These are phyloP conservation scores for Chromoteleia sp. DNA, from an alignment of 2,888 invertebrate species.

Conservation along the genomic window DNA sequence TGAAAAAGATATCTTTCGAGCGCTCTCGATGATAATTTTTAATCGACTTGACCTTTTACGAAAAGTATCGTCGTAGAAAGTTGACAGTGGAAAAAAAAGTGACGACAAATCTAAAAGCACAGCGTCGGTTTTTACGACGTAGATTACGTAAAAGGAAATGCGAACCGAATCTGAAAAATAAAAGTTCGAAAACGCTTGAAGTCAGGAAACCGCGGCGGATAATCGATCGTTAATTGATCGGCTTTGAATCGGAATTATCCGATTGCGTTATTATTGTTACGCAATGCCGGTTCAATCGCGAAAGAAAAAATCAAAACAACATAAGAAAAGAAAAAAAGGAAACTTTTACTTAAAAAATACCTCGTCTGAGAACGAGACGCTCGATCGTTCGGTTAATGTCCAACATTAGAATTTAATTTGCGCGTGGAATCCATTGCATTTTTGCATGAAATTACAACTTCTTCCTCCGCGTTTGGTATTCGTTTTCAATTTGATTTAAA, in stretches of 20 bases:
- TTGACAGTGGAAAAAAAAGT: conserved; percentile 25
- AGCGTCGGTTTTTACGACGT: conserved; percentile 6
- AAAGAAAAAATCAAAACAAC: not conserved
- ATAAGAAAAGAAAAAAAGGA: not conserved
- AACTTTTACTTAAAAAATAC: not conserved
- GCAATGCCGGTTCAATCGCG: not conserved
- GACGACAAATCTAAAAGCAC: conserved; percentile 19
- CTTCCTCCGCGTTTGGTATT: conserved; percentile 30
- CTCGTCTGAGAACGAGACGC: not conserved
- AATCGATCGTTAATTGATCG: conserved; percentile 38
- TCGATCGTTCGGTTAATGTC: conserved; percentile 13
- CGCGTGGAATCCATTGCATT: conserved; percentile 18
- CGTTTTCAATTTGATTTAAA: conserved; percentile 57
- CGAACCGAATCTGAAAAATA: conserved; percentile 9
- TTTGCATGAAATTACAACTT: conserved; percentile 39
- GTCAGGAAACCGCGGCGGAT: conserved; percentile 21
- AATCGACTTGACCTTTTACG: conserved; percentile 44
- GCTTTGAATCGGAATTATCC: conserved; percentile 8
- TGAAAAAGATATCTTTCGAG: not conserved
- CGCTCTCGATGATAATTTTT: conserved; percentile 12
- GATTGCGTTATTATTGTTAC: conserved; percentile 26
- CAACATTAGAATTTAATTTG: conserved; percentile 44
- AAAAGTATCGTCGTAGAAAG: conserved; percentile 47
- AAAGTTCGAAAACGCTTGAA: conserved; percentile 10
- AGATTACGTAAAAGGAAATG: conserved; percentile 48